Evolutionary conservation across 2,888 invertebrate species (phyloP).

Genomic region (Dascillus cervinus): DNA sequence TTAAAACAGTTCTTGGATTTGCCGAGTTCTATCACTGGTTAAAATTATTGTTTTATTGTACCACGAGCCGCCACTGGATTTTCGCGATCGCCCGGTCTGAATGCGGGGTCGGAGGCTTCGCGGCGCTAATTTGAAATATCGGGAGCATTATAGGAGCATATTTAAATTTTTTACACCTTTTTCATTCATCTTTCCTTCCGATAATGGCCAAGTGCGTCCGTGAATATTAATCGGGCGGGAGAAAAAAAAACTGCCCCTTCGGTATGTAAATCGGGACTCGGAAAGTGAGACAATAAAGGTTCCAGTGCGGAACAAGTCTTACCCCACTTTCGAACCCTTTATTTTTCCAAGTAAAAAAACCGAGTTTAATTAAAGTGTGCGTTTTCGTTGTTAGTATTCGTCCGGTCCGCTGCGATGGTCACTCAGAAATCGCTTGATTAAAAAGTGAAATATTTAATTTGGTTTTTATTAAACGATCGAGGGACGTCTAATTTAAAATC

Average conservation of each 20-base stretch:
- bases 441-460: constrained; percentile 22
- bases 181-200: constrained; percentile 19
- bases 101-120: constrained; percentile 1
- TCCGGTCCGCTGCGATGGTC: constrained; percentile 9
- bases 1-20: no score
- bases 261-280: no score
- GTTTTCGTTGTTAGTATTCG: constrained; percentile 1
- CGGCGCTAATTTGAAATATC: constrained; percentile 22
- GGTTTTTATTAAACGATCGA: constrained; percentile 17
- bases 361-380: no score
- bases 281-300: no score
- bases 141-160: constrained; percentile 10
- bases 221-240: constrained; percentile 21
- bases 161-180: constrained; percentile 22
- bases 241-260: no score
- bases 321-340: no score
- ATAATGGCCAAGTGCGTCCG: constrained; percentile 20
- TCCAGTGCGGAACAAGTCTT: no score
- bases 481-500: constrained; percentile 13
- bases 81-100: background rate
- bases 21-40: no score
- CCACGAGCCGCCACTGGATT: no score
- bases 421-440: constrained; percentile 15
- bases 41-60: no score
- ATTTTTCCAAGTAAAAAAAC: no score